Evolutionary conservation across 2,888 invertebrate genomes (phyloP), one percentile per base, ranked within the genome.

Genomic region (Sepioteuthis lessoniana): DNA sequence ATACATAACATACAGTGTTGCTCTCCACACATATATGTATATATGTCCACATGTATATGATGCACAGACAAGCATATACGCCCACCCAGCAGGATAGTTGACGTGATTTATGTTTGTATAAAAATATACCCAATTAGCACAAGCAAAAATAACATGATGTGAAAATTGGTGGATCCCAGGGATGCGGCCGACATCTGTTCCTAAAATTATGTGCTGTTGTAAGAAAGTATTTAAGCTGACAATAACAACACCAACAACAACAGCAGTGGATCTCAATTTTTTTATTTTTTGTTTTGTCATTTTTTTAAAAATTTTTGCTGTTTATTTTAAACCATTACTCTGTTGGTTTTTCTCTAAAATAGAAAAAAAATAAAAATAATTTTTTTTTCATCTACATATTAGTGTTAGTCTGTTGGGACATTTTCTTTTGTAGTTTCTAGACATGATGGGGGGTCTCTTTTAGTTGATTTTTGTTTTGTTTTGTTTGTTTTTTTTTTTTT

Each of bases 31-130:
- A 13, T 76, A 13, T 13, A 35, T 35, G 19, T 76, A 35, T 76
- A 35, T 76, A 35, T 76, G n/a, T 76, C n/a, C 19, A 76, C n/a
- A 76, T 76, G 16, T 76, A 76, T 76, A n/a, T 35, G 13, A 76
- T 76, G 76, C 76, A 76, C 76, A 76, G n/a, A 76, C 76, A 76
- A 76, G 76, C 76, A 76, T 76, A 76, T 76, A 76, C 76, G 76
- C 76, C 76, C 76, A 76, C 76, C 76, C 76, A 76, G 76, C 76
- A 76, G 76, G 76, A 76, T 76, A 76, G 76, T 76, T 76, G 76
- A 76, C 76, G 76, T 76, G 76, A 76, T 76, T 76, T 76, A 76
- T 76, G 76, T n/a, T 76, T 35, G 76, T 76, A 76, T 76, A 76
- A 76, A 76, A 76, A 76, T 76, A 76, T 76, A 76, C 76, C 76